These are phyloP conservation scores for Sapayoa aenigma DNA, from an alignment of 2,113 vertebrate genomes.

Conservation along the genomic window DNA sequence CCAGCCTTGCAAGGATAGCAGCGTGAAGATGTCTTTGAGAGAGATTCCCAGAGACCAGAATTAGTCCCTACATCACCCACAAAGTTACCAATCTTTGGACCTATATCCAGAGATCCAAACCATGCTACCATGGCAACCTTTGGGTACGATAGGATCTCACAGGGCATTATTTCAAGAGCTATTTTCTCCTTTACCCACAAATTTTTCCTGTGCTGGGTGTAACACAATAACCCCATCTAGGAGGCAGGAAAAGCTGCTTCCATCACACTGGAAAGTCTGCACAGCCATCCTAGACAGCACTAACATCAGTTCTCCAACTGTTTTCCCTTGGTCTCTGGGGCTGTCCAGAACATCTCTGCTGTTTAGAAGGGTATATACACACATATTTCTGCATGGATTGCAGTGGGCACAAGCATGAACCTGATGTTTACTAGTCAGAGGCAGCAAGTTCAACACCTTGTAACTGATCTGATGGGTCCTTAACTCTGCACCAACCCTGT, in stretches of 20 bases:
- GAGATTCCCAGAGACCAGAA: not conserved
- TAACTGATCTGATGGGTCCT: not conserved
- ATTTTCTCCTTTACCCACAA: not conserved
- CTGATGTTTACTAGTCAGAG: not conserved
- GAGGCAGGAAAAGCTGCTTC: not conserved
- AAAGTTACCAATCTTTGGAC: not conserved
- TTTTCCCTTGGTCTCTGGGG: not conserved
- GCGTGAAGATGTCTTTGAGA: not conserved
- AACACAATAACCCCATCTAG: not conserved
- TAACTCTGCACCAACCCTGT: not conserved
- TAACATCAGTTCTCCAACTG: not conserved
- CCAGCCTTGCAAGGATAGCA: not conserved
- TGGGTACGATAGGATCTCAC: not conserved
- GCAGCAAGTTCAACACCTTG: not conserved
- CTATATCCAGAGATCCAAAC: not conserved
- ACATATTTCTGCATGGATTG: not conserved
- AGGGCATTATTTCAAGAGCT: not conserved
- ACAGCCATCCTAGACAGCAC: not conserved
- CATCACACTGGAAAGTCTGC: not conserved
- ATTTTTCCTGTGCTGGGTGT: not conserved
- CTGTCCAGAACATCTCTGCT: not conserved
- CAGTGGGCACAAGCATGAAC: not conserved
- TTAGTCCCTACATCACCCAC: not conserved
- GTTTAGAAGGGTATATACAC: not conserved
- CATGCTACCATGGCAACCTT: rapidly evolving